A percentile compares a stretch with the other conserved stretches of the same genome.
phyloP scores from a whole-genome alignment of 2,888 invertebrate genomes.

The Ophonus ardosiacus region DNA sequence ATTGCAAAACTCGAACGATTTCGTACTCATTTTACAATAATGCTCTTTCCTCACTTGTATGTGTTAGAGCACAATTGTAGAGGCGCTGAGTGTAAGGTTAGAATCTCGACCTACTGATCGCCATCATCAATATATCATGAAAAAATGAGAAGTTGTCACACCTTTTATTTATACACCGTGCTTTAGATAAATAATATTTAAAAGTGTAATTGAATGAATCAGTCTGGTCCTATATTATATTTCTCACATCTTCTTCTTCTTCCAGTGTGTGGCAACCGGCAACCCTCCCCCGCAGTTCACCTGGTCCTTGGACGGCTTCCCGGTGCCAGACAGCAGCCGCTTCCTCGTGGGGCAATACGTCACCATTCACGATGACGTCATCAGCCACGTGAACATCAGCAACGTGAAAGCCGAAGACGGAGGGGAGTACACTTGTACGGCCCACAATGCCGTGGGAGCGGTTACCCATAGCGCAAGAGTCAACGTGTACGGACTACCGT shows the following conservation, averaged over 20 bases:
- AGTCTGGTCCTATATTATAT: too few species aligned
- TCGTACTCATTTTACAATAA: too few species aligned
- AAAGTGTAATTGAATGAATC: neutral
- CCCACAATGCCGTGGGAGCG: constrained; percentile 89
- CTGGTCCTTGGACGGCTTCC: constrained; percentile 94
- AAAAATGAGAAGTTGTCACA: too few species aligned
- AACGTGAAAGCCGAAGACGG: constrained; percentile 93
- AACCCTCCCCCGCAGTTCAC: constrained; percentile 95
- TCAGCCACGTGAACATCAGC: constrained; percentile 94
- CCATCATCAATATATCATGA: too few species aligned
- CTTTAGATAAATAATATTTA: neutral
- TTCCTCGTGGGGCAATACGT: constrained; percentile 95
- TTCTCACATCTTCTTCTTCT: neutral
- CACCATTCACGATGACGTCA: constrained; percentile 93
- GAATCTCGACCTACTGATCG: too few species aligned
- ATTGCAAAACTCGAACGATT: too few species aligned
- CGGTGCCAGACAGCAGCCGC: constrained; percentile 80
- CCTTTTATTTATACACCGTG: too few species aligned
- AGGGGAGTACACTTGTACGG: constrained; percentile 92
- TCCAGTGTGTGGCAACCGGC: constrained; percentile 94
- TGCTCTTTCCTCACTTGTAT: too few species aligned
- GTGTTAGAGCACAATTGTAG: too few species aligned
- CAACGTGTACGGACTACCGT: constrained; percentile 92
- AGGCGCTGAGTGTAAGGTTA: too few species aligned
- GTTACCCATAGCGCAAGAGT: constrained; percentile 90